A percentile compares a stretch with the other conserved stretches of the same genome.
These are phyloP conservation scores for Papilio polyxenes DNA, from an alignment of 1,140 invertebrate genomes.

Conservation along the genomic window DNA sequence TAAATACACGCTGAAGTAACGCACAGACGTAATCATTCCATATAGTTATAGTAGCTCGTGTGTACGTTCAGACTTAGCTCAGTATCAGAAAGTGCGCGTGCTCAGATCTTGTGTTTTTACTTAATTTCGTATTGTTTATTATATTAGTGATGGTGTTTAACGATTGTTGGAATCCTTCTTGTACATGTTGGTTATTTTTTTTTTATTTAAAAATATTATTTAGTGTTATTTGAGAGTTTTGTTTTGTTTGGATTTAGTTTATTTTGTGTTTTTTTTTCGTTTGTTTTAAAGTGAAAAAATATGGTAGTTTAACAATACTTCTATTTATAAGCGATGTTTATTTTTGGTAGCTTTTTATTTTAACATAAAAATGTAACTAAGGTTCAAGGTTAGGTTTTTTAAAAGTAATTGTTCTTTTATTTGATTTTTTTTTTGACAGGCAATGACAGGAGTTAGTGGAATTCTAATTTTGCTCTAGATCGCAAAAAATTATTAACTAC, in stretches of 20 bases:
- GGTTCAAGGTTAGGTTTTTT: not conserved
- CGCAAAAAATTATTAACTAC: too few relatives aligned
- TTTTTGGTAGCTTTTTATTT: not conserved
- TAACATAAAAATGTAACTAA: not conserved
- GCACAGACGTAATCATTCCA: not conserved
- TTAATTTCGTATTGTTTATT: not conserved
- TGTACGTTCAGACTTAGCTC: not conserved
- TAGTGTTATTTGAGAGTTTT: not conserved
- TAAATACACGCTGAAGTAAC: slow-evolving; percentile 59
- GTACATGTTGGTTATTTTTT: slow-evolving; percentile 49
- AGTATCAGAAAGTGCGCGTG: not conserved
- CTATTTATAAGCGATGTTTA: too few relatives aligned
- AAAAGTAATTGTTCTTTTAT: too few relatives aligned
- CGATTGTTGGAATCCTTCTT: slow-evolving; percentile 64
- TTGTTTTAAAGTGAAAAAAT: not conserved
- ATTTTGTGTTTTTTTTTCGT: not conserved
- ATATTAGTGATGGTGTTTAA: slow-evolving; percentile 62
- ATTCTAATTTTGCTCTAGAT: too few relatives aligned
- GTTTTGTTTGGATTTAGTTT: not conserved
- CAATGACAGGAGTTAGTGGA: too few relatives aligned
- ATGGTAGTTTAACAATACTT: too few relatives aligned
- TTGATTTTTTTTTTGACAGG: too few relatives aligned
- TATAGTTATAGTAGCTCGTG: not conserved
- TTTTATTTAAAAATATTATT: not conserved
- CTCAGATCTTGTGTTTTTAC: not conserved